Base-by-base conservation (phyloP, 1,140 invertebrate genomes). In the Diorhabda sublineata region DNA sequence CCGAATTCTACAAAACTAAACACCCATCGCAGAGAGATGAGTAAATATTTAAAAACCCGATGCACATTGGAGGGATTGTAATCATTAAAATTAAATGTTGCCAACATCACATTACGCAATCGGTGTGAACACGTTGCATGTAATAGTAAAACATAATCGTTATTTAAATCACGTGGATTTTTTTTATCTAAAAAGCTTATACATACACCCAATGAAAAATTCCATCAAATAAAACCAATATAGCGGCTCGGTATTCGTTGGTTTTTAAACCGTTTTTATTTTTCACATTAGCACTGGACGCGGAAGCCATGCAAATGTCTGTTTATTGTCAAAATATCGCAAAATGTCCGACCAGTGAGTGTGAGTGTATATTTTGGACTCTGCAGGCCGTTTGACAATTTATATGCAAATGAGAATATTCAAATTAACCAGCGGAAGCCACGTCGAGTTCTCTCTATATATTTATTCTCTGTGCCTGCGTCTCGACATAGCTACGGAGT, bases 371-470 rank as follows among this genome's bases (percentile, higher is more conserved):
- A 61, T 61, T 42, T 61, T 8, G 11, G 47, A 56, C 11, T 64
- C n/a, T 7, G 44, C 62, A 6, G 62, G 11, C 62, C 62, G 44
- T 45, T 56, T 64, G 62, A 64, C 62, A 64, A 64, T 64, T 45
- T 64, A 64, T 64, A 64, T 64, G 62, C 44, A 64, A 64, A 64
- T 64, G 62, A 64, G 45, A 43, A 43, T 11, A 26, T 64, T 56
- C 62, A 45, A 64, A 64, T 64, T 64, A 64, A 42, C 11, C 5
- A 43, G 59, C 41, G 59, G 41, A 41, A 41, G 41, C 59, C n/a
- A n/a, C 47, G 6, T 52, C n/a, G n/a, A 52, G 47, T n/a, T n/a
- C 47, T 52, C 47, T 52, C 47, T 52, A 26, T 26, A 26, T 26
- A 26, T 26, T 26, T 26, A 26, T 26, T 26, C 26, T 26, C 26